A percentile compares a stretch with the other conserved stretches of the same genome.
phyloP scores from a whole-genome alignment of 23 tunicate genomes.

The Ascidia mentula region DNA sequence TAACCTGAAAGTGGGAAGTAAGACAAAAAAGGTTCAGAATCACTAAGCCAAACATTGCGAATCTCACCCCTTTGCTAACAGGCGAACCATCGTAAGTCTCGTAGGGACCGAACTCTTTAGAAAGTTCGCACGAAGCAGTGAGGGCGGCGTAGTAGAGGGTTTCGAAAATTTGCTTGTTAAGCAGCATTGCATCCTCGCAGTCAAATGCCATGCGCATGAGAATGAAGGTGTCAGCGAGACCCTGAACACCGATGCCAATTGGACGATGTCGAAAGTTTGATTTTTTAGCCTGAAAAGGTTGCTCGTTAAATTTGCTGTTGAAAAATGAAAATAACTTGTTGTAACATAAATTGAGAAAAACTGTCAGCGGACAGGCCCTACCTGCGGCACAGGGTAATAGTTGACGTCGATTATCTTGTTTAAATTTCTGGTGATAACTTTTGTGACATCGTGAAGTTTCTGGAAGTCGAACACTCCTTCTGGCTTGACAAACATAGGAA shows the following conservation, averaged over 20 bases:
- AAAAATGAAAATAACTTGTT: neutral
- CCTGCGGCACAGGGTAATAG: slow-evolving; percentile 88
- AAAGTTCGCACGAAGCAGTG: slow-evolving; percentile 91
- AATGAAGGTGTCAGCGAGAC: slow-evolving; percentile 96
- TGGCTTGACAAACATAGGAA: slow-evolving; percentile 79
- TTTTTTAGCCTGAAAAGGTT: slow-evolving; percentile 54
- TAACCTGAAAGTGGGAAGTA: no score
- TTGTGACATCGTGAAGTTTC: slow-evolving; percentile 64
- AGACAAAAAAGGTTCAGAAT: no score
- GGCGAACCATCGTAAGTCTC: slow-evolving; percentile 87
- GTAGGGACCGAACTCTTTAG: slow-evolving; percentile 76
- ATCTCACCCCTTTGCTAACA: slow-evolving; percentile 85
- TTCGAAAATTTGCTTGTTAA: slow-evolving; percentile 90
- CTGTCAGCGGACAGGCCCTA: neutral
- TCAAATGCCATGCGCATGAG: slow-evolving; percentile 86
- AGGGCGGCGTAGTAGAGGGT: slow-evolving; percentile 97
- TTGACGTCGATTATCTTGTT: slow-evolving; percentile 98
- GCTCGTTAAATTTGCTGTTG: neutral
- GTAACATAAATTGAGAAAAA: neutral
- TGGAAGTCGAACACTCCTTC: slow-evolving; percentile 73
- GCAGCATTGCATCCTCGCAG: slow-evolving; percentile 74
- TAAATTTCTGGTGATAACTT: slow-evolving; percentile 85
- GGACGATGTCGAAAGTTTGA: slow-evolving; percentile 97
- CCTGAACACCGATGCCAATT: slow-evolving; percentile 99
- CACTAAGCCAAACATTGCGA: no score